These are phyloP conservation scores for Antheraea pernyi DNA, from an alignment of 1,140 invertebrate genomes.

Conservation along the genomic window DNA sequence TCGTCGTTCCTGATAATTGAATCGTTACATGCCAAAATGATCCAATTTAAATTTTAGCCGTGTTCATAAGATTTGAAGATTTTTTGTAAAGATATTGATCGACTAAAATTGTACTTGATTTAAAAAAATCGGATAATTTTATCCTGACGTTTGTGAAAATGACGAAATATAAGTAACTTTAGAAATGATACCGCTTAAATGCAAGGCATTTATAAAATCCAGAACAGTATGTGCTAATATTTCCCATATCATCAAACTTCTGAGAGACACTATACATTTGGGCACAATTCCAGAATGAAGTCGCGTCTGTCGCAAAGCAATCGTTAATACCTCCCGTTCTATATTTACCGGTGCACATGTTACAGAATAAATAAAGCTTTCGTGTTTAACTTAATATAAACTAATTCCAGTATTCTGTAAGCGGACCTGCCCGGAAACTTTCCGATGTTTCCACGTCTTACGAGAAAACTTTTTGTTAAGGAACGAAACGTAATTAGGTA, in stretches of 20 bases:
- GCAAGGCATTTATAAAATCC: too few relatives aligned
- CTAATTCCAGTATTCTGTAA: slow-evolving; percentile 21
- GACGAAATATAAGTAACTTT: too few relatives aligned
- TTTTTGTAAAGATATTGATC: too few relatives aligned
- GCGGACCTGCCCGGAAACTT: slow-evolving; percentile 23
- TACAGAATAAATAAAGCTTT: slow-evolving; percentile 46
- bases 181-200: too few relatives aligned
- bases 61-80: too few relatives aligned
- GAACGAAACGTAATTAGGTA: not conserved
- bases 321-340: slow-evolving; percentile 14
- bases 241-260: not conserved
- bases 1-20: too few relatives aligned
- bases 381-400: slow-evolving; percentile 38
- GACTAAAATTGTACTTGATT: too few relatives aligned
- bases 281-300: not conserved
- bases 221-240: too few relatives aligned
- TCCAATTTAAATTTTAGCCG: too few relatives aligned
- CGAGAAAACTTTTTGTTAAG: not conserved
- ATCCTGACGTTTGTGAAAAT: too few relatives aligned
- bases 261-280: not conserved
- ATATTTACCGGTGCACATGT: slow-evolving; percentile 39
- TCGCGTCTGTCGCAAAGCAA: not conserved
- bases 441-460: not conserved
- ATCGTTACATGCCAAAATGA: too few relatives aligned
- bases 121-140: too few relatives aligned